Evolutionary conservation across 1,140 invertebrate species (phyloP).

Genomic region (Euwallacea similis): DNA sequence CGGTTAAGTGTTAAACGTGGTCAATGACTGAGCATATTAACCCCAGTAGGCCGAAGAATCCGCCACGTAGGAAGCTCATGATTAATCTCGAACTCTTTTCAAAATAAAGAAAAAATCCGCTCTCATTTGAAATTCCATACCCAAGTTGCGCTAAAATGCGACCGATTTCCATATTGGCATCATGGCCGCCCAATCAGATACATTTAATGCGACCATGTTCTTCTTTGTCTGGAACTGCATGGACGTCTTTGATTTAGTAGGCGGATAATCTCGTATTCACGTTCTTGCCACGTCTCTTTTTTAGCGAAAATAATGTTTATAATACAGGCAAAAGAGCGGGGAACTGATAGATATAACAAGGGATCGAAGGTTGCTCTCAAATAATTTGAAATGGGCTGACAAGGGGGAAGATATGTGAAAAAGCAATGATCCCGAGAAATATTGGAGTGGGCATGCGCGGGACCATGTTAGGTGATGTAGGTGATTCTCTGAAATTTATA

Average conservation of each 20-base stretch:
- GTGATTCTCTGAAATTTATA: too few relatives aligned
- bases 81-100: slow-evolving; percentile 26
- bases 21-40: slow-evolving; percentile 30
- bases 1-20: slow-evolving; percentile 2
- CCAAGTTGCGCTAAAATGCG: slow-evolving; percentile 30
- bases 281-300: too few relatives aligned
- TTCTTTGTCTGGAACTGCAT: slow-evolving; percentile 15
- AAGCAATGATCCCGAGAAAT: too few relatives aligned
- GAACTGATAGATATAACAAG: too few relatives aligned
- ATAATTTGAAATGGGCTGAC: too few relatives aligned
- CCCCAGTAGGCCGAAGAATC: slow-evolving; percentile 31
- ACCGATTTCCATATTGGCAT: slow-evolving; percentile 33
- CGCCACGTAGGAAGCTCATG: slow-evolving; percentile 35
- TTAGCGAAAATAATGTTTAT: too few relatives aligned
- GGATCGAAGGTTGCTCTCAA: too few relatives aligned
- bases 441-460: too few relatives aligned
- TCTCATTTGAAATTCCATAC: slow-evolving; percentile 35
- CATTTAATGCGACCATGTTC: slow-evolving; percentile 28
- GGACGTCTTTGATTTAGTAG: slow-evolving; percentile 27
- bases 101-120: slow-evolving; percentile 25
- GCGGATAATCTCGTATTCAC: background rate
- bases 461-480: too few relatives aligned
- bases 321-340: too few relatives aligned
- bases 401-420: too few relatives aligned
- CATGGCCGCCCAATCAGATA: slow-evolving; percentile 30